Base-by-base conservation (phyloP, 2,113 vertebrate species). In the Cygnus buccinator region DNA sequence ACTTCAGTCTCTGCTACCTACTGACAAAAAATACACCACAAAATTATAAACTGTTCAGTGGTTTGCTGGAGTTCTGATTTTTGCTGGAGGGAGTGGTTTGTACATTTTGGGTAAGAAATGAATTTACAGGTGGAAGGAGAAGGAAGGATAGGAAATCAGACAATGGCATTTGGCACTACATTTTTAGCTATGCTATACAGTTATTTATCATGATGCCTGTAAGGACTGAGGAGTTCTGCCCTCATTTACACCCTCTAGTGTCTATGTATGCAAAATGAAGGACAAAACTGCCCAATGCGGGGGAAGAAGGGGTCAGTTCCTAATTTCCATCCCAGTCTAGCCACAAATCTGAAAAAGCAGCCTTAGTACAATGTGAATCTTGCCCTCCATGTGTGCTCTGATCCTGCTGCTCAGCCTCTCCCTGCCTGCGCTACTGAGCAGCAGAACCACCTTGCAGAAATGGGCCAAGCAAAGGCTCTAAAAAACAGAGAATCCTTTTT, bases 1-100 rank as follows among this genome's bases (percentile, higher is more conserved):
- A 98, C 98, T 98, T 98, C 97, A 98, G 98, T 98, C 98, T 98
- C 97, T 98, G 97, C 98, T 98, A 98, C 97, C 98, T 98, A 98
- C 98, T 97, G 97, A 98, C 98, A 98, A 98, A 98, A 97, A 98
- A 98, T 98, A 98, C 98, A 98, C 97, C 98, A 98, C 98, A 91
- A 97, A 98, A 98, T 98, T 98, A 98, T 97, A 98, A 98, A 98
- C 97, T 98, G 94, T 95, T 98, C 97, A 97, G 97, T 95, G 77
- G 95, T 97, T 92, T 48, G 97, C 97, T 94, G 97, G 95, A 97
- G 97, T 96, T 84, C 9, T 71, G 87, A 92, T 58, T 87, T 87
- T 87, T 71, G 93, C 84, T 92, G 92, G 84, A 92, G 41, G 87
- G 67, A 68, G 65, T 11, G 89, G 90, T 97, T 98, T 97, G 93